Evolutionary conservation across 2,888 invertebrate species (phyloP), one percentile per base, ranked within the genome.

Genomic region (Hirtodrosophila duncani): DNA sequence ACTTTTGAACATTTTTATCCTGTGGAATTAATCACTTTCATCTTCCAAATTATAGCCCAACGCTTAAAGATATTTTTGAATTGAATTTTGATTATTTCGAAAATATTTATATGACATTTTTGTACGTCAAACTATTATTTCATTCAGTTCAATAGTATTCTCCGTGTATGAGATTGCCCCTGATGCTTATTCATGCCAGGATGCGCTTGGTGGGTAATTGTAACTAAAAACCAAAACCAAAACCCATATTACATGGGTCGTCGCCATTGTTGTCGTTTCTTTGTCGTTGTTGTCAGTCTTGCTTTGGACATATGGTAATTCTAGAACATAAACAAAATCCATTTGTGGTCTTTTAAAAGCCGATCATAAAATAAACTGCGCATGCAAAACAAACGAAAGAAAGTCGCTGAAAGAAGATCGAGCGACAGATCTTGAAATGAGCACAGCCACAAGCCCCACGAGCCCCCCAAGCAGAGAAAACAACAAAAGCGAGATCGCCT

Each of bases 291-390:
- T n/a, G 9, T 23, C 30, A 24, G 24, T 24, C 8, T 10, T 9
- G 10, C 3, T 34, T 6, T 21, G 9, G 57, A 30, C 23, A 27
- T 34, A 51, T 78, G 50, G 17, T 65, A 57, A 57, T 66, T 69
- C 67, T 81, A 66, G 70, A 74, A 48, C 57, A 60, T 74, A 81
- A 81, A 74, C 56, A 81, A 72, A 49, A 26, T 30, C n/a, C 57
- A 17, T 24, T 18, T 38, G 38, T 33, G 29, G 10, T 30, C 11
- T 50, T 30, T 14, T 46, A 37, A 52, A 23, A 41, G 21, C 11
- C 20, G 20, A 29, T 36, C 17, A 24, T 33, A 31, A 53, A 23
- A 43, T 48, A 43, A 62, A 62, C 36, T 30, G 41, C 48, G 39
- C 27, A 62, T 52, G 63, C 58, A 48, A 55, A 68, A 68, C 71